A percentile compares a stretch with the other conserved stretches of the same genome.
These are phyloP conservation scores for Hyles euphorbiae DNA, from an alignment of 1,140 invertebrate species.

Conservation along the genomic window DNA sequence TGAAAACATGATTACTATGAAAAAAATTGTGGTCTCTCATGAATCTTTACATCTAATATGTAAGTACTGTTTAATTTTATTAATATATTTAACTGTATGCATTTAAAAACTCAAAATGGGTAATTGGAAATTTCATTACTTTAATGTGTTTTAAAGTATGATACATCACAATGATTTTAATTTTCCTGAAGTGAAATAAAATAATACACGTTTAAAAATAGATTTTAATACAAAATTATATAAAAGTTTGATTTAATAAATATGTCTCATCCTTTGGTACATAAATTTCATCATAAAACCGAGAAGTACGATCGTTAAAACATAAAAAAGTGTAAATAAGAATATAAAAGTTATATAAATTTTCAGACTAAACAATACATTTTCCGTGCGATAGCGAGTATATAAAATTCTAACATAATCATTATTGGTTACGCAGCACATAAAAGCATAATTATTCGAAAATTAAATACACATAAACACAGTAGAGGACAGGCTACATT, in stretches of 20 bases:
- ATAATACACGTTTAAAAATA: constrained; percentile 43
- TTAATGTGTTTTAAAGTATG: too few species aligned
- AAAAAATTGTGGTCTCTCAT: too few species aligned
- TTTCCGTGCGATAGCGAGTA: constrained; percentile 50
- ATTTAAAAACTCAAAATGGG: too few species aligned
- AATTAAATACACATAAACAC: constrained; percentile 55
- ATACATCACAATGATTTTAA: too few species aligned
- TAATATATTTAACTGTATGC: too few species aligned
- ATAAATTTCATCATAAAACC: constrained; percentile 38
- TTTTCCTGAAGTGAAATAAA: constrained; percentile 6
- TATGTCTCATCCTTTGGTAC: constrained; percentile 55
- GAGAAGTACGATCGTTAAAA: constrained; percentile 31
- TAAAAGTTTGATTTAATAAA: constrained; percentile 47
- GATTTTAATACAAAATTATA: constrained; percentile 62
- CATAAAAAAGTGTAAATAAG: constrained; percentile 32
- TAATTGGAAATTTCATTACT: too few species aligned
- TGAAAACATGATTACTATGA: too few species aligned
- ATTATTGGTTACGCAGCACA: constrained; percentile 49
- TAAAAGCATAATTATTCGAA: constrained; percentile 55
- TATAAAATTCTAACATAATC: constrained; percentile 46
- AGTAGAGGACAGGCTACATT: constrained; percentile 50
- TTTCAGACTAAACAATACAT: constrained; percentile 37
- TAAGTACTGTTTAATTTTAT: too few species aligned
- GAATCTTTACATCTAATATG: too few species aligned
- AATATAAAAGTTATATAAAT: constrained; percentile 43